Base-by-base conservation (phyloP, 2,797 vertebrate genomes). In the Smutsia temminckii region DNA sequence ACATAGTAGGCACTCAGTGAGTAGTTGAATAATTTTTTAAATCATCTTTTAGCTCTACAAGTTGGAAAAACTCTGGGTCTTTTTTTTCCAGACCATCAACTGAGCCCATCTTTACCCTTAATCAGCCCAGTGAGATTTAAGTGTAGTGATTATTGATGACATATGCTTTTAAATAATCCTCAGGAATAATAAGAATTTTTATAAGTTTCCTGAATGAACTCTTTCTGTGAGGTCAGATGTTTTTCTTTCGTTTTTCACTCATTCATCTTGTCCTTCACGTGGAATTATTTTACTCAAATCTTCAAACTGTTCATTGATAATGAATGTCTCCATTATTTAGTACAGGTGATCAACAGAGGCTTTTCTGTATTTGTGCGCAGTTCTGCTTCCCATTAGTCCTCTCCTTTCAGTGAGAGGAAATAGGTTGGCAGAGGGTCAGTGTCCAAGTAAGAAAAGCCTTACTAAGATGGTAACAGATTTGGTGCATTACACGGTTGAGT, bases 21-120 rank as follows among this genome's bases (percentile, higher is more conserved):
- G 57, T 51, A 71, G 32, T 8, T 51, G 21, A 66, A 27, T 68
- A 80, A 46, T 46, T 85, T 69, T 87, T 57, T 29, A 63, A 51
- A 64, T 42, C 32, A 6, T 34, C 49, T 72, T 85, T 66, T 32
- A 61, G 32, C 37, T 86, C 23, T 69, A 29, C 20, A 40, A 71
- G 89, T 29, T 85, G 13, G 55, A 46, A 57, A 92, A 92, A 81
- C 34, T 68, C 20, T 89, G 17, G 18, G 34, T 29, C 49, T 66
- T 77, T 69, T 49, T 75, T 68, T 96, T 85, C 78, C 55, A 84
- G 40, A 64, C 32, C 59, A 93, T 91, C n/a, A 88, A 42, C 4
- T 71, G 14, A 32, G 27, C 25, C 25, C 11, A 78, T 53, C 55
- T 77, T 75, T 55, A 61, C 14, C 46, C 42, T 69, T 21, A 90